Evolutionary conservation across 2,113 vertebrate species (phyloP), one percentile per base, ranked within the genome.

Genomic region (Benitochromis conjunctus): DNA sequence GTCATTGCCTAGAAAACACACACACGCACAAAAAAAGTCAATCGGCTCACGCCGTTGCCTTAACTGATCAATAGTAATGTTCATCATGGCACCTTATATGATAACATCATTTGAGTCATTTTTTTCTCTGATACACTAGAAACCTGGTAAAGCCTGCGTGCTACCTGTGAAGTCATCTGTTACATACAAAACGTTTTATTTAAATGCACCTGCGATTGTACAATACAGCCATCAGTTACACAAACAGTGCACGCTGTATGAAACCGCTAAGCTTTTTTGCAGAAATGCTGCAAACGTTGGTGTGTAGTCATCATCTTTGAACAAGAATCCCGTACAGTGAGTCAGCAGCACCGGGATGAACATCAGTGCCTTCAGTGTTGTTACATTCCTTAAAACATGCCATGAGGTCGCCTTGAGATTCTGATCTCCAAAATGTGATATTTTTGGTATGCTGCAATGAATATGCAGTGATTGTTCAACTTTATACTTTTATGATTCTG

Each of bases 381-480:
- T 86, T 90, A 88, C 88, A 82, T 85, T 85, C 56, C 66, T 76
- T 85, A 79, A 66, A 53, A 87, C 57, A 19, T 34, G 54, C 56
- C 62, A n/a, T 19, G 6, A 8, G 24, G 26, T 60, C 83, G 66
- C 79, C 34, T 60, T 74, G 24, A 80, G 24, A 87, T 80, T 91
- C 77, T 5, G 18, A 36, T 48, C 34, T 41, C 36, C 14, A 69
- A 69, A 82, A 64, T 71, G 9, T 7, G 24, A 43, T 76, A 56
- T 76, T 18, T 8, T 31, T 69, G 34, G 81, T 60, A 9, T 18
- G 18, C 18, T 18, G 77, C 34, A 4, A n/a, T 24, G 19, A 36
- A 64, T 82, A 13, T 82, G 48, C 79, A 69, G 36, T 43, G 29
- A 41, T 31, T 82, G 62, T 56, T 83, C 7, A 60, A 46, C 24